phyloP scores from a whole-genome alignment of 2,113 vertebrate genomes.

The Rhabdomys dilectus region DNA sequence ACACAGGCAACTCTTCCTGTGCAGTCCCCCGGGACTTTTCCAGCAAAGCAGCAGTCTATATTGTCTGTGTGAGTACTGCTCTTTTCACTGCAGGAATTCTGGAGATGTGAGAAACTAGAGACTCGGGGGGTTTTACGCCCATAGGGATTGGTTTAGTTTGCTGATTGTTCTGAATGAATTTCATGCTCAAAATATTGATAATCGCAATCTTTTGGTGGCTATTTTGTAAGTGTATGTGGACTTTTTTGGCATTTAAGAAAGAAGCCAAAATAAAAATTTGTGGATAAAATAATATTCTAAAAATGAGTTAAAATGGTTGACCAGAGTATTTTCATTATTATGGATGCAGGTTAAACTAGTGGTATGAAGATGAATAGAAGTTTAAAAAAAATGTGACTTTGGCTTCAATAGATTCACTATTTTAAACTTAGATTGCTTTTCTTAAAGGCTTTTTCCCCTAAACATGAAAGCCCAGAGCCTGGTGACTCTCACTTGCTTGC shows the following conservation, averaged over 20 bases:
- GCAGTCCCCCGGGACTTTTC: constrained; percentile 81
- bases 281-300: constrained; percentile 68
- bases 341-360: background rate
- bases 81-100: constrained; percentile 81
- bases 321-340: background rate
- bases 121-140: constrained; percentile 72
- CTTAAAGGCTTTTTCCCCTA: constrained; percentile 15
- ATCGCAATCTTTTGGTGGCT: constrained; percentile 76
- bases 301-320: constrained; percentile 38
- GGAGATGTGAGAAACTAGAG: constrained; percentile 80
- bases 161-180: constrained; percentile 82
- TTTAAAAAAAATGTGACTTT: constrained; percentile 31
- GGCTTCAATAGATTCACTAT: background rate
- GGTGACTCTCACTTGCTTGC: background rate
- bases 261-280: constrained; percentile 61
- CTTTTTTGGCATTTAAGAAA: constrained; percentile 63
- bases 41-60: constrained; percentile 83
- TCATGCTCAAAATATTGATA: constrained; percentile 79
- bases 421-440: constrained; percentile 66
- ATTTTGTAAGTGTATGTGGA: constrained; percentile 65
- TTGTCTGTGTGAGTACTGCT: constrained; percentile 82
- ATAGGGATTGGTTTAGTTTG: constrained; percentile 76
- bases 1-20: constrained; percentile 83
- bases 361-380: background rate
- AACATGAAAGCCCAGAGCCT: constrained; percentile 5